A percentile compares a stretch with the other conserved stretches of the same genome.
phyloP scores from a whole-genome alignment of 2,113 vertebrate genomes.

The Oxygymnocypris stewartii region DNA sequence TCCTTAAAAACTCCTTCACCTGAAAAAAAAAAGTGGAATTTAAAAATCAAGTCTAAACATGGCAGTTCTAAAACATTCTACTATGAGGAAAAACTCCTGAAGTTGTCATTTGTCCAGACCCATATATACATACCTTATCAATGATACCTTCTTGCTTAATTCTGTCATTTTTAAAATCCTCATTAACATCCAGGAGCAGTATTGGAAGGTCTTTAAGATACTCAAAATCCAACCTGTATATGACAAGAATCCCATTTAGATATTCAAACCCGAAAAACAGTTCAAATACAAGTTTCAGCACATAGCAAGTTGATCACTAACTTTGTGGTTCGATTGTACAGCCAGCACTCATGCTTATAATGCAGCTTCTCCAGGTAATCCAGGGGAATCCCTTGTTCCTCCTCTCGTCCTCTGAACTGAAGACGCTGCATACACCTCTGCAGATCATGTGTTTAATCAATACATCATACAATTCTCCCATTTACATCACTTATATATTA shows the following conservation, averaged over 20 bases:
- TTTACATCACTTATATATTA: background rate
- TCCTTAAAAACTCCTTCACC: conserved; percentile 68
- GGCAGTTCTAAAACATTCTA: background rate
- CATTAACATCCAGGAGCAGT: conserved; percentile 79
- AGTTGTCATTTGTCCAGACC: background rate
- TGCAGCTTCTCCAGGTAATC: conserved; percentile 87
- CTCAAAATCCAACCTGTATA: conserved; percentile 78
- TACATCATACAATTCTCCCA: background rate
- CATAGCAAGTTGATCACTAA: conserved; percentile 54
- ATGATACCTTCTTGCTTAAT: conserved; percentile 80
- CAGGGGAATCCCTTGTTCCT: conserved; percentile 81
- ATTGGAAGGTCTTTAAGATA: conserved; percentile 78
- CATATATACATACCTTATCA: conserved; percentile 69
- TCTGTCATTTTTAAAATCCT: conserved; percentile 81
- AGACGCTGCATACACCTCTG: conserved; percentile 85
- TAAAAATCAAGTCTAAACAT: background rate
- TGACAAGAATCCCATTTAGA: background rate
- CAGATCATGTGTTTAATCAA: background rate
- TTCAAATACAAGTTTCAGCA: background rate
- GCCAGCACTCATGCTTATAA: conserved; percentile 83
- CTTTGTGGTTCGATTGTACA: conserved; percentile 76
- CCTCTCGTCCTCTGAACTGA: conserved; percentile 75
- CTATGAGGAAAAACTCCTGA: background rate
- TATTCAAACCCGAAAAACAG: background rate
- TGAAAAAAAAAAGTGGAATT: conserved; percentile 41